Conservation (phyloP, 2,888 invertebrate species). For the Protula sp. region DNA sequence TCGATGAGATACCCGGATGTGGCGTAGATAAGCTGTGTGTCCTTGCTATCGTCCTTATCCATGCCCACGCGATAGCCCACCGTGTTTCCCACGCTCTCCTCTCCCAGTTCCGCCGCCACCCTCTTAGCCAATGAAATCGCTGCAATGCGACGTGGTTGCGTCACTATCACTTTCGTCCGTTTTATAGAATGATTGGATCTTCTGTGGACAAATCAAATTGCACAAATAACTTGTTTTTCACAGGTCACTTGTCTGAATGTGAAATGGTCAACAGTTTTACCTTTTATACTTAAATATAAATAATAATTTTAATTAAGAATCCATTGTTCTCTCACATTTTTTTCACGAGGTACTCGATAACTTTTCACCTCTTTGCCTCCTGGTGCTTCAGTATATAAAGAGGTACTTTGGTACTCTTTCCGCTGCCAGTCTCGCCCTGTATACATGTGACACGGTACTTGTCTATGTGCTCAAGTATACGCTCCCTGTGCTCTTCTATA, state of each 20-base stretch:
- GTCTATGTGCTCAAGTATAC: neutral
- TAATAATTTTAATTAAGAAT: no score
- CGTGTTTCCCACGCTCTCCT: neutral
- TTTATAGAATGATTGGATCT: neutral
- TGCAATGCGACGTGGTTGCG: neutral
- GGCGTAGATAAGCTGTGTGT: neutral
- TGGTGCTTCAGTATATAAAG: slow-evolving; percentile 82
- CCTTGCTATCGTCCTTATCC: neutral
- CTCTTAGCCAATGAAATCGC: neutral
- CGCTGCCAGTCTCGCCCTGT: slow-evolving; percentile 71
- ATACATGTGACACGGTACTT: neutral
- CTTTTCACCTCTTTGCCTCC: neutral
- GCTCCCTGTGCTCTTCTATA: neutral
- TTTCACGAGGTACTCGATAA: no score
- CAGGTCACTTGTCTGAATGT: no score
- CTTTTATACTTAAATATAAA: no score
- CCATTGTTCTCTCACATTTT: no score
- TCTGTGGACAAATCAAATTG: neutral
- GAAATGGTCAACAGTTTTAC: no score
- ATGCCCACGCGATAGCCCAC: neutral
- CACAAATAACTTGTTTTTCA: no score
- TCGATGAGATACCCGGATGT: neutral
- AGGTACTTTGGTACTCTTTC: slow-evolving; percentile 84
- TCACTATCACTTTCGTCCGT: neutral
- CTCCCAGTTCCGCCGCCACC: neutral